Evolutionary conservation across 1,140 invertebrate species (phyloP), one percentile per base, ranked within the genome.

Genomic region (Halesus radiatus): DNA sequence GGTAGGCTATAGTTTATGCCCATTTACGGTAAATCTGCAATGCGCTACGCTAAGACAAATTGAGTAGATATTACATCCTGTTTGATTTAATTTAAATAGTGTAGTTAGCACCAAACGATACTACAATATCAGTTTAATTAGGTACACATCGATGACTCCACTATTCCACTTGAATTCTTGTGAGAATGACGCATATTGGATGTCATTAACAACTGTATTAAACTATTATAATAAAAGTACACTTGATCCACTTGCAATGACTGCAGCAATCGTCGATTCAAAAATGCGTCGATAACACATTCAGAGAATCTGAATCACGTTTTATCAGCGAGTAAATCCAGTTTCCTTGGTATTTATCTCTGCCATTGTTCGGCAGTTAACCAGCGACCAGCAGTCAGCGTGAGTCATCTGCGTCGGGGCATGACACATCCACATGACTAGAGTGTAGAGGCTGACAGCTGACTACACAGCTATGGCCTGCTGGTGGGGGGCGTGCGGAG

Each of bases 241-340:
- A 45, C 37, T 45, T 45, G 37, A 45, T 45, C 8, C 37, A 45
- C 37, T 45, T 45, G 62, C 26, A 66, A 66, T 66, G 29, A 66
- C 62, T 66, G 37, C 15, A 10, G 26, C 62, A 29, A 66, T 29
- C 29, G 37, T 72, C 68, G 68, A 52, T 72, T 72, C 68, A n/a
- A 8, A 37, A 72, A 72, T 72, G 68, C 45, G 68, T 72, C 68
- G 68, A 10, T 72, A 16, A 72, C 68, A 72, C 68, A 72, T 72
- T 72, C 37, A n/a, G 10, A 26, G 29, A 32, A 37, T 32, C 62
- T 32, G 16, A 26, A 26, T 66, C 62, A 26, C 22, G 29, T 32
- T 66, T 15, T 66, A 66, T 66, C 62, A 16, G 22, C 4, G 62
- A 26, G 62, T 32, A 32, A 66, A 29, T 60, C 20, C 56, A 23